phyloP scores from a whole-genome alignment of 2,888 invertebrate genomes.

The Archaeoteleia sp. region DNA sequence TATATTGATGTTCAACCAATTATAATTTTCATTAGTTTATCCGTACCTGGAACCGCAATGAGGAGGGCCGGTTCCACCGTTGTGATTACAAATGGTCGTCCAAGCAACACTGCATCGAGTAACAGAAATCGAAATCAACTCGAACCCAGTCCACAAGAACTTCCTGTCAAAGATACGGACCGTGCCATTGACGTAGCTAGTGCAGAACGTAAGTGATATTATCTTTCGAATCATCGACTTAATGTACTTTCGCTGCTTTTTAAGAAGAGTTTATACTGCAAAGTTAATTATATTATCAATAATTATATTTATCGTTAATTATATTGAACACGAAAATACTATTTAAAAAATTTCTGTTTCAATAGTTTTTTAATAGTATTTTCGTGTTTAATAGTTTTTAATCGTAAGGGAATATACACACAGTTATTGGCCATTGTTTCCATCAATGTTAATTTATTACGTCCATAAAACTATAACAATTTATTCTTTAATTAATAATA shows the following conservation, averaged over 20 bases:
- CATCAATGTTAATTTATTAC: no score
- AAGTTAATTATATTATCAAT: neutral
- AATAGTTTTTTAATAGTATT: no score
- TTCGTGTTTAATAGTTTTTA: no score
- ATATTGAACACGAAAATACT: no score
- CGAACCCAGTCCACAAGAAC: conserved; percentile 72
- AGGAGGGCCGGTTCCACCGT: conserved; percentile 66
- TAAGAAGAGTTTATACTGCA: neutral
- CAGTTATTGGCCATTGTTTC: no score
- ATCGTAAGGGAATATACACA: no score
- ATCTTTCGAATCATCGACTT: conserved; percentile 2
- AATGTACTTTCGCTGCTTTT: neutral
- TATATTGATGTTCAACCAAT: neutral
- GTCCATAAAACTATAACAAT: no score
- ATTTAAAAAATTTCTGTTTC: no score
- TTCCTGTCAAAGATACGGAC: conserved; percentile 74
- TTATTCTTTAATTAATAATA: no score
- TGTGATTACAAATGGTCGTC: conserved; percentile 67
- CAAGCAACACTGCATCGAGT: conserved; percentile 58
- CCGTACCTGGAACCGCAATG: conserved; percentile 62
- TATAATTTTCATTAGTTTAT: conserved; percentile 56
- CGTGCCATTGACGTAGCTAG: conserved; percentile 74
- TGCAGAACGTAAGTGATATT: conserved; percentile 75
- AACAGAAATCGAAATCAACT: conserved; percentile 68
- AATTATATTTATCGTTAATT: no score